Conservation (phyloP, 2,113 vertebrate genomes). For the Eulemur macaco region DNA sequence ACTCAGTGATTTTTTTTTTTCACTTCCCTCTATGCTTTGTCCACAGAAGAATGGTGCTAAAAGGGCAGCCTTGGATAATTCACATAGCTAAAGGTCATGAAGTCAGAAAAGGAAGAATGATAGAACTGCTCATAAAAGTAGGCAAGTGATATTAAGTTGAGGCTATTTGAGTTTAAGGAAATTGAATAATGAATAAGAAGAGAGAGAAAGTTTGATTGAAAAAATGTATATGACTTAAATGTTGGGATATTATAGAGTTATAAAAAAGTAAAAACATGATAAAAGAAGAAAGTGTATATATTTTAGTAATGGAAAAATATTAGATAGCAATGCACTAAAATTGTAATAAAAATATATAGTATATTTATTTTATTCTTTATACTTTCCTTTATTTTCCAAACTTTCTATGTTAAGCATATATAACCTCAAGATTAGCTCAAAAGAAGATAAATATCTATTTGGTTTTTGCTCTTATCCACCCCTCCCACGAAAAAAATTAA, state of each 20-base stretch:
- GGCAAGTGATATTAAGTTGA: constrained; percentile 44
- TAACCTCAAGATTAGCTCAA: background rate
- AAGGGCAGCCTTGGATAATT: constrained; percentile 69
- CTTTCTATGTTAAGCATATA: background rate
- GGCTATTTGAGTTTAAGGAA: constrained; percentile 33
- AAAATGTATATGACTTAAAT: constrained; percentile 14
- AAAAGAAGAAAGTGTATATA: constrained; percentile 21
- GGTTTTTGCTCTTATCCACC: background rate
- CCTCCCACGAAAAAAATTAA: background rate
- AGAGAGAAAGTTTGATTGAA: background rate
- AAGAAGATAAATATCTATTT: background rate
- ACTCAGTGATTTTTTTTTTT: background rate
- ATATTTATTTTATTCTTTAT: background rate
- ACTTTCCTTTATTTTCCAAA: constrained; percentile 3
- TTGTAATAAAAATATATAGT: background rate
- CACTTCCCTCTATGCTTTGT: constrained; percentile 56
- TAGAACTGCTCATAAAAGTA: constrained; percentile 53
- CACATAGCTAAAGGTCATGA: constrained; percentile 65
- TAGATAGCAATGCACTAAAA: background rate
- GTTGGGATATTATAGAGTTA: background rate
- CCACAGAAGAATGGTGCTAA: constrained; percentile 63
- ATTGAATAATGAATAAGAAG: constrained; percentile 42
- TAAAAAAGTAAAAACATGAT: constrained; percentile 45
- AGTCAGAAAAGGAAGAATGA: constrained; percentile 54
- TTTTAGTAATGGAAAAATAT: background rate